A percentile compares a stretch with the other conserved stretches of the same genome.
These are phyloP conservation scores for Hetaerina titia DNA, from an alignment of 2,888 invertebrate genomes.

Conservation along the genomic window DNA sequence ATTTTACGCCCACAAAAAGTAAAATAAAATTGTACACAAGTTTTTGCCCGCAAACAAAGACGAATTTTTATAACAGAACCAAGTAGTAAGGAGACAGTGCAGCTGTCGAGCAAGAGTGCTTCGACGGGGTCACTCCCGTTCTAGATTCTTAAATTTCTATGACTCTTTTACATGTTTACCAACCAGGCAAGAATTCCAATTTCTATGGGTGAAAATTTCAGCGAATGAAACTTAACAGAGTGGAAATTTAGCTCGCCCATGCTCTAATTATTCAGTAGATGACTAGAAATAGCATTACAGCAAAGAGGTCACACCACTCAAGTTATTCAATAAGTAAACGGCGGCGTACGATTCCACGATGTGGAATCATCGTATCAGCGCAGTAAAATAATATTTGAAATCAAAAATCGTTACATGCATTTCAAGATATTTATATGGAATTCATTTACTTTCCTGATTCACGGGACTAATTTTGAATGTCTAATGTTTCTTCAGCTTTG, in stretches of 20 bases:
- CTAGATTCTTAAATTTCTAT: background rate
- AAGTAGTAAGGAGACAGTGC: background rate
- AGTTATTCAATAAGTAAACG: too few relatives aligned
- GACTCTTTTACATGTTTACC: background rate
- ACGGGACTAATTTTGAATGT: too few relatives aligned
- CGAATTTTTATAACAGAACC: too few relatives aligned
- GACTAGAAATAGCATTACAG: background rate
- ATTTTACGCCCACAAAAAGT: background rate
- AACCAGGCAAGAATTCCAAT: background rate
- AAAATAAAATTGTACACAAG: background rate
- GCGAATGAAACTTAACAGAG: background rate
- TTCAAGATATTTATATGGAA: too few relatives aligned
- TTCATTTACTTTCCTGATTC: too few relatives aligned
- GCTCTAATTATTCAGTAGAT: background rate
- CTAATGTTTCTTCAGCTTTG: too few relatives aligned
- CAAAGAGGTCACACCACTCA: background rate
- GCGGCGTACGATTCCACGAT: too few relatives aligned
- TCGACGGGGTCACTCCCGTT: background rate
- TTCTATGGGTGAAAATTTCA: background rate
- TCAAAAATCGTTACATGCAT: too few relatives aligned
- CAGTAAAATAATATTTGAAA: too few relatives aligned
- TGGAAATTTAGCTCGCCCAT: background rate
- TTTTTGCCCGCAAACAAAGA: background rate
- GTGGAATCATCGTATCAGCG: too few relatives aligned
- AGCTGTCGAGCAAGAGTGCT: background rate